Base-by-base conservation (phyloP, 92 coral and sea anemone genomes). In the Epizoanthus fatuus region DNA sequence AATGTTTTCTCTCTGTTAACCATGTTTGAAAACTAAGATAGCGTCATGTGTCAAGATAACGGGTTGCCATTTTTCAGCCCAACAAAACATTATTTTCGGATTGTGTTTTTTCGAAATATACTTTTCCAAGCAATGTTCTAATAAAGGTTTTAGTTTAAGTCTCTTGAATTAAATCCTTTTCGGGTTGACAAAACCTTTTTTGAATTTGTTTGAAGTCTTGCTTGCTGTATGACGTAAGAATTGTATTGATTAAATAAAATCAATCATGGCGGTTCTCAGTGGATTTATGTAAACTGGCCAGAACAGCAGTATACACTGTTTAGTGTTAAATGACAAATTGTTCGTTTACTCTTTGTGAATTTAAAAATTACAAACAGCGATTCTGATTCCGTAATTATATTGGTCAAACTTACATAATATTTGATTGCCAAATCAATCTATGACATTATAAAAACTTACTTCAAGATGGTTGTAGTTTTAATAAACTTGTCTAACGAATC, bases 11-110 rank as follows among this genome's bases (percentile, higher is more conserved):
- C 64, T 35, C 81, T 15, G 53, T 2, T 37, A 54, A 55, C 38
- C 20, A 15, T 73, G 79, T 74, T 74, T 74, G 44, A 74, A 59
- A 59, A 58, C 69, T 16, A 7, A 57, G 65, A 77, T 77, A 47
- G 82, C 82, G 82, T 77, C 71, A 77, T 60, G 9, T 77, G 82
- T 77, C 82, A 77, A 77, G 9, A 9, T 62, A 32, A 44, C 82
- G 22, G 71, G 82, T 77, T 45, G 13, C 17, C 5, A 19, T 64
- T 60, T 22, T 53, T 37, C 67, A 16, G 39, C 25, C 44, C 66
- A 75, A 13, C 22, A 55, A 72, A 75, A 56, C 59, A 56, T 9
- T 4, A 56, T 37, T 2, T 57, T 75, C 9, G 10, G 2, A 75
- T 15, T 7, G 25, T 53, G 54, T 14, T 32, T 4, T n/a, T 17